Base-by-base conservation (phyloP, 2,888 invertebrate genomes). In the Cepaea hortensis region DNA sequence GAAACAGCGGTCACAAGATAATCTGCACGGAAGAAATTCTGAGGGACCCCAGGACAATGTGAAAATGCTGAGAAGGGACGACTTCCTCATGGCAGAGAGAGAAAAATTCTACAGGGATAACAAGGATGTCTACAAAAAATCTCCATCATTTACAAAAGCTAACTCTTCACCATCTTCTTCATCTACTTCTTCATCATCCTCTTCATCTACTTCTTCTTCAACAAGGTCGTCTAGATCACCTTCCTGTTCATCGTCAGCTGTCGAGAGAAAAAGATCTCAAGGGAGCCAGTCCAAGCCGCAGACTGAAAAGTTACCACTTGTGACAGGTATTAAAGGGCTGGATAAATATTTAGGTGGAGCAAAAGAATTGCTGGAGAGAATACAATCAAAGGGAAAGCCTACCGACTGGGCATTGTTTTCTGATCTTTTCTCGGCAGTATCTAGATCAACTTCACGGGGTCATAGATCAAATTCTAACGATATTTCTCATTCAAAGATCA, bases 261-360 rank as follows among this genome's bases (percentile, higher is more conserved):
- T 0, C 9, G 72, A 18, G 3, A 73, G 46, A 62, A 6, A 35
- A 5, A 81, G 61, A 75, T 62, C 62, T 65, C n/a, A 46, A 15
- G 50, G 76, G 77, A 48, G 76, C 23, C 77, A 46, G 35, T 62
- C 50, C 11, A 23, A 46, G 35, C 55, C 70, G 11, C 75, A 72
- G 46, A 55, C 23, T 3, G 6, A 35, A 6, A 20, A 0, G 20
- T 20, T 46, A 80, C 62, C 62, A 6, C 7, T 46, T 11, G 23
- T 48, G 77, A 85, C 88, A 15, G 87, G 76, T 7, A 81, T 86
- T 0, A 81, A 88, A 13, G 87, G 84, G 20, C 68, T 87, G 2
- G 87, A 83, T n/a, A 82, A 35, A 55, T 83, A 86, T 68, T n/a
- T 83, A 5, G 83, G 83, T n/a, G 79, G 79, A 65, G 68, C 82